These are phyloP conservation scores for Meghimatium bilineatum DNA, from an alignment of 2,888 invertebrate species.

Conservation along the genomic window DNA sequence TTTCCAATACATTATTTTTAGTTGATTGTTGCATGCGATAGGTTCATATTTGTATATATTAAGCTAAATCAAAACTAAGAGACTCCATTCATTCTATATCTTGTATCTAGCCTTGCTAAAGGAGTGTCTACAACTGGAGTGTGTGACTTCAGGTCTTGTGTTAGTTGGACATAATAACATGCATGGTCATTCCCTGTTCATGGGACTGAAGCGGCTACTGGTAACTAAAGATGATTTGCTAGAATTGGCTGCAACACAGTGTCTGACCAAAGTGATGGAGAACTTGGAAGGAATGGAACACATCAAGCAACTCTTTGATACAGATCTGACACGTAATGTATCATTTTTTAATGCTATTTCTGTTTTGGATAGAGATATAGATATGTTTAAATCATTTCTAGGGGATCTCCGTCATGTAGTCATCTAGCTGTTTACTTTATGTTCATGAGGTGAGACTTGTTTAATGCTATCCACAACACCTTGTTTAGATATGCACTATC, in stretches of 20 bases:
- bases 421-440: too few relatives aligned
- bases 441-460: too few relatives aligned
- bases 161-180: not conserved
- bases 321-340: slow-evolving; percentile 34
- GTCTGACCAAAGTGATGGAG: slow-evolving; percentile 27
- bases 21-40: too few relatives aligned
- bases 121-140: slow-evolving; percentile 23
- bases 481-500: too few relatives aligned
- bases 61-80: too few relatives aligned
- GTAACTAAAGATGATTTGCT: slow-evolving; percentile 1
- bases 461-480: too few relatives aligned
- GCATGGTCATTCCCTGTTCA: slow-evolving; percentile 30
- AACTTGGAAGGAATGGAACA: slow-evolving; percentile 13
- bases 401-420: too few relatives aligned
- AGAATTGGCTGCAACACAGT: slow-evolving; percentile 23
- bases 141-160: not conserved
- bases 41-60: too few relatives aligned
- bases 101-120: slow-evolving; percentile 18
- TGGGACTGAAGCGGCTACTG: slow-evolving; percentile 37
- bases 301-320: slow-evolving; percentile 17
- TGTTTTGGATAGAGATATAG: not conserved
- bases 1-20: too few relatives aligned
- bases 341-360: not conserved
- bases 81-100: not conserved
- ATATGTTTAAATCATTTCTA: too few relatives aligned